Percentiles rank a stretch among this genome's conserved stretches.
phyloP scores from a whole-genome alignment of 1,140 invertebrate genomes.

The Lasaia peninsularis region DNA sequence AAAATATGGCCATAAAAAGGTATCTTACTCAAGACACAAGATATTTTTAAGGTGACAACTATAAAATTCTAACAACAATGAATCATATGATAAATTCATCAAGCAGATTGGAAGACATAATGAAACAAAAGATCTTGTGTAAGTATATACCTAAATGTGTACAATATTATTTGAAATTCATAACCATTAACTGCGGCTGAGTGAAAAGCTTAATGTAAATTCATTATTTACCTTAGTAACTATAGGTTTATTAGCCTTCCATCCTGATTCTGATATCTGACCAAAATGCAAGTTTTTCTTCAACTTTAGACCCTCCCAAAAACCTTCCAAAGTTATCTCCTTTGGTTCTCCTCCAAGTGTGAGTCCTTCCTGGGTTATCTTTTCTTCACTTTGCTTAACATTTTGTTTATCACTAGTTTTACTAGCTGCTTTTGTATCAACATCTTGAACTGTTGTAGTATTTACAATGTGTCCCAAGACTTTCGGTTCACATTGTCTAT shows the following conservation, averaged over 20 bases:
- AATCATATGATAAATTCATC: too few relatives aligned
- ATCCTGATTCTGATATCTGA: slow-evolving; percentile 61
- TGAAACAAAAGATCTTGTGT: too few relatives aligned
- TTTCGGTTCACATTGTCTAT: slow-evolving; percentile 28
- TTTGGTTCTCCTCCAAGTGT: slow-evolving; percentile 49
- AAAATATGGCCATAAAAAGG: too few relatives aligned
- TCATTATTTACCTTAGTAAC: slow-evolving; percentile 49
- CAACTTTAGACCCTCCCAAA: slow-evolving; percentile 59
- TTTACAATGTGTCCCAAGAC: slow-evolving; percentile 32
- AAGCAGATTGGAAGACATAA: too few relatives aligned
- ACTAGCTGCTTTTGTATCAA: slow-evolving; percentile 24
- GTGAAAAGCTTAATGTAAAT: neutral
- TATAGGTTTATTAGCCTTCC: slow-evolving; percentile 61
- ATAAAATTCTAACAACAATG: neutral
- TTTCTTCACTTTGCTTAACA: slow-evolving; percentile 34
- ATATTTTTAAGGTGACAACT: too few relatives aligned
- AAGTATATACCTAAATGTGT: neutral
- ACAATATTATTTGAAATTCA: neutral
- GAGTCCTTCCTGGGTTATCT: slow-evolving; percentile 33
- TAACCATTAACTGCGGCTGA: too few relatives aligned
- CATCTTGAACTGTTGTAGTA: slow-evolving; percentile 43
- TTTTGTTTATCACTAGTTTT: slow-evolving; percentile 30
- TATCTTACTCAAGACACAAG: too few relatives aligned
- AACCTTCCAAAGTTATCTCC: slow-evolving; percentile 55
- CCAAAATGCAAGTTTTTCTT: slow-evolving; percentile 65